Conservation (phyloP, 2,797 vertebrate genomes). For the Argyrosomus regius region DNA sequence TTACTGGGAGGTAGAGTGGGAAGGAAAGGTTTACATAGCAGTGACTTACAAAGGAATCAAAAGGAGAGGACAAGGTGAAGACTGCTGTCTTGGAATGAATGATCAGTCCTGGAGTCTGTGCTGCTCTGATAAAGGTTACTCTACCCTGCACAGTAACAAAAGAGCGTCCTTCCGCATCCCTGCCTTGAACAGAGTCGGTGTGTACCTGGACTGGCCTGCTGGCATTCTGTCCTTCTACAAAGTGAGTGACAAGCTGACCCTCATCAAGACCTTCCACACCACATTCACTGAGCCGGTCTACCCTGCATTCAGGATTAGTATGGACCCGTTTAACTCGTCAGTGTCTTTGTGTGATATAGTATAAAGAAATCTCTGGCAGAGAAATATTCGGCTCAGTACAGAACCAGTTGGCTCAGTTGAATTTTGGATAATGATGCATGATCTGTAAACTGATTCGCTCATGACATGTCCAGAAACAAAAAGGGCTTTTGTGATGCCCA, state of each 20-base stretch:
- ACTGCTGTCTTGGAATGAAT: conserved; percentile 46
- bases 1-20: conserved; percentile 61
- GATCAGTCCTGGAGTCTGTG: conserved; percentile 58
- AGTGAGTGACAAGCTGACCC: not conserved
- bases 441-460: too few relatives aligned
- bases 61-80: not conserved
- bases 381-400: too few relatives aligned
- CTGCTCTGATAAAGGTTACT: conserved; percentile 15
- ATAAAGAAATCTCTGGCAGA: too few relatives aligned
- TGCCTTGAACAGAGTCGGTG: conserved; percentile 14
- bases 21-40: conserved; percentile 15
- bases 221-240: conserved; percentile 64
- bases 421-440: too few relatives aligned
- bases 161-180: rapidly evolving
- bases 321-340: conserved; percentile 5
- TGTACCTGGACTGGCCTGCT: conserved; percentile 59
- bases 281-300: conserved; percentile 60
- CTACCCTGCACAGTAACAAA: not conserved
- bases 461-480: too few relatives aligned
- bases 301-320: conserved; percentile 56
- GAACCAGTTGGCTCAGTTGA: too few relatives aligned
- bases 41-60: conserved; percentile 34
- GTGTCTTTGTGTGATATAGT: conserved; percentile 39
- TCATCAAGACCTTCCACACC: conserved; percentile 53
- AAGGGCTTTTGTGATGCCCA: too few relatives aligned